phyloP scores from a whole-genome alignment of 2,113 vertebrate species.

The Pluvianellus socialis region DNA sequence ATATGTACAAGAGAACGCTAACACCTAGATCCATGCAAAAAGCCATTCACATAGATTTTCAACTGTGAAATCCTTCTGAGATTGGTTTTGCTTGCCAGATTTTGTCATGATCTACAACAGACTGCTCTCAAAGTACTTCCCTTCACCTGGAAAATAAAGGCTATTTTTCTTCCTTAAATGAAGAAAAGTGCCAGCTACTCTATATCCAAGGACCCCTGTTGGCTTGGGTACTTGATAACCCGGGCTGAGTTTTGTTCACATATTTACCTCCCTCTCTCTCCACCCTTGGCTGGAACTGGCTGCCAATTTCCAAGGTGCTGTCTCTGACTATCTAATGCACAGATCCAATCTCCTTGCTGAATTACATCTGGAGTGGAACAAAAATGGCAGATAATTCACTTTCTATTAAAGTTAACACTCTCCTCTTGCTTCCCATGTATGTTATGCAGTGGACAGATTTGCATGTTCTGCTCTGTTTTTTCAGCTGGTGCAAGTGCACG shows the following conservation, averaged over 20 bases:
- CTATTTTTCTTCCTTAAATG: conserved; percentile 38
- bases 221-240: neutral
- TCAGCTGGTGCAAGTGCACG: conserved; percentile 74
- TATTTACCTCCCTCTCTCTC: neutral
- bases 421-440: conserved; percentile 47
- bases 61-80: conserved; percentile 54
- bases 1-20: neutral
- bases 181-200: conserved; percentile 7
- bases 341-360: conserved; percentile 51
- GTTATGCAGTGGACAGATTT: conserved; percentile 8
- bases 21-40: conserved; percentile 35
- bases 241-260: neutral
- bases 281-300: neutral
- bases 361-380: conserved; percentile 47
- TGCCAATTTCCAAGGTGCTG: conserved; percentile 23
- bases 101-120: conserved; percentile 32
- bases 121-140: neutral
- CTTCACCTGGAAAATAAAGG: conserved; percentile 27
- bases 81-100: conserved; percentile 45
- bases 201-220: neutral
- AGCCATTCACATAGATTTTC: conserved; percentile 33
- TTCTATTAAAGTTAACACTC: conserved; percentile 48
- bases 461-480: conserved; percentile 69
- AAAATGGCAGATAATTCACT: conserved; percentile 41
- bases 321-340: neutral